Conservation (phyloP, 2,797 vertebrate species). For the Delichon dasypus region DNA sequence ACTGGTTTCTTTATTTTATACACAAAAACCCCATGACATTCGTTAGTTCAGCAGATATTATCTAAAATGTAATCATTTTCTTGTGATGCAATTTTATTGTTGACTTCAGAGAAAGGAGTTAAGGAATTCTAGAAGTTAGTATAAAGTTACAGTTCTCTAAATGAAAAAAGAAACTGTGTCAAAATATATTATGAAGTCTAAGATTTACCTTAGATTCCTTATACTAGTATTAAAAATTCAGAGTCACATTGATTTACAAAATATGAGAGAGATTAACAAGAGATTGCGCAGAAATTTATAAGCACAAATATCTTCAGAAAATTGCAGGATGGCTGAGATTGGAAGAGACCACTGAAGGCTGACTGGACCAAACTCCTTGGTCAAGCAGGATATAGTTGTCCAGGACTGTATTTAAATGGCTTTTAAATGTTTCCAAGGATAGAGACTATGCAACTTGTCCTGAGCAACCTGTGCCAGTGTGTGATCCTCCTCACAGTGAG, state of each 20-base stretch:
- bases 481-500: background rate
- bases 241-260: background rate
- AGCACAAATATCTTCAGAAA: background rate
- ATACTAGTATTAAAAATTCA: background rate
- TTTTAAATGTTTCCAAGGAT: background rate
- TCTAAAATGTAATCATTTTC: background rate
- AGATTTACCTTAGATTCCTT: background rate
- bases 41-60: background rate
- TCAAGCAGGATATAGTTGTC: background rate
- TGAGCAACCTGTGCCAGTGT: background rate
- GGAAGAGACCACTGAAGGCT: background rate
- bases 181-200: background rate
- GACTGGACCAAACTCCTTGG: background rate
- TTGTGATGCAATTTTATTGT: background rate
- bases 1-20: background rate
- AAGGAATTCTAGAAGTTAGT: background rate
- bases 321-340: background rate
- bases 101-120: background rate
- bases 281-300: background rate
- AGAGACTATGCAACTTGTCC: accelerated
- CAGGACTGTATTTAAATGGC: accelerated
- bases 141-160: background rate
- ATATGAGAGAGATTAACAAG: background rate
- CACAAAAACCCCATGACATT: background rate
- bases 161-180: background rate